Evolutionary conservation across 2,113 vertebrate genomes (phyloP), one percentile per base, ranked within the genome.

Genomic region (Promerops cafer): DNA sequence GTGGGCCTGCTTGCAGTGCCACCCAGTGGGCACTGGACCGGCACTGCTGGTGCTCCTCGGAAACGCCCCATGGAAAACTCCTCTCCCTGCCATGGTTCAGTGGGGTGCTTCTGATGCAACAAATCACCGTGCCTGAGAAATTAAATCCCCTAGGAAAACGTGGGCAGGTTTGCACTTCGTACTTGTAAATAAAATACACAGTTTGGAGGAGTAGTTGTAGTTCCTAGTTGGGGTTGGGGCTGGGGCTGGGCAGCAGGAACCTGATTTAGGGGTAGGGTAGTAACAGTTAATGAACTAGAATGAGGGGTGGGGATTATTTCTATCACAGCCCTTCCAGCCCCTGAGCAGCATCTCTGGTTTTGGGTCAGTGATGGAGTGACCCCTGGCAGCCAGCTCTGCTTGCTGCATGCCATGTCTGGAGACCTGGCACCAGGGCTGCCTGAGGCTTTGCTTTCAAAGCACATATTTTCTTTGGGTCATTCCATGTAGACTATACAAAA

Each of bases 1-100:
- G 13, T 91, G 82, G 79, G 35, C 93, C 93, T 94, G 60, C 64
- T 83, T 90, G 59, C 72, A 95, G 86, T 95, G 96, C 98, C 97
- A 97, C 86, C 98, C 97, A 84, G 96, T 97, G 97, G 89, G 84
- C 39, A 61, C 6, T 4, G 91, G 3, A 5, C 8, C 19, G 31
- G 45, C 63, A 21, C 60, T 33, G n/a, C 53, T 20, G 49, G 8
- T 81, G 84, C 44, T 74, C 20, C 59, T 53, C 7, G 9, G 27
- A 70, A 53, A 42, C 42, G 18, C 16, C 13, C 42, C 53, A 5
- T 21, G 31, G 42, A 17, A 24, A 52, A 14, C 59, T 61, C 27
- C 50, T 35, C 9, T 66, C 16, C 40, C 26, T 87, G 84, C n/a
- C 35, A 0, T 4, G 9, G 26, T 5, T 66, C 11, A 19, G 63